A percentile compares a stretch with the other conserved stretches of the same genome.
These are phyloP conservation scores for Serripes groenlandicus DNA, from an alignment of 2,888 invertebrate species.

Conservation along the genomic window DNA sequence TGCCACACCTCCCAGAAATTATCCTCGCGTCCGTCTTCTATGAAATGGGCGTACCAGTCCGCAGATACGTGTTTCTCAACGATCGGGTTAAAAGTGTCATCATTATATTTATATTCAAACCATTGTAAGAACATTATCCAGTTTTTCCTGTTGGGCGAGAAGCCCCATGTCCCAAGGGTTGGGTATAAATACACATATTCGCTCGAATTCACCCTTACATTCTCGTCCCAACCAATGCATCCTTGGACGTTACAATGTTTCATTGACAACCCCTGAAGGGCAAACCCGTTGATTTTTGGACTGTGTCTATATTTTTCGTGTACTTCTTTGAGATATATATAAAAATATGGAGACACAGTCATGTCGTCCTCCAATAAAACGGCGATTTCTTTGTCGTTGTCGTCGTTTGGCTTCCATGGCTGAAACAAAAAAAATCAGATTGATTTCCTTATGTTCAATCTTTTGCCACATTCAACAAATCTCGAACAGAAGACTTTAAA, in stretches of 20 bases:
- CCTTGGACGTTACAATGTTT: conserved; percentile 31
- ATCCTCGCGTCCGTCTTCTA: neutral
- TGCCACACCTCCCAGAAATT: conserved; percentile 21
- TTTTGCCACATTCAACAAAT: too few species aligned
- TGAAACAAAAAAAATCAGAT: neutral
- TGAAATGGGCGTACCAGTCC: conserved; percentile 29
- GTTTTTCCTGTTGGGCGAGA: conserved; percentile 49
- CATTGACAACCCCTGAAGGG: conserved; percentile 42
- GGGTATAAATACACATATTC: conserved; percentile 51
- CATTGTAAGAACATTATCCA: conserved; percentile 44
- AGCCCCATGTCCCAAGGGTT: conserved; percentile 52
- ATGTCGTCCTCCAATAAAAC: conserved; percentile 57
- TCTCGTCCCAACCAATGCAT: neutral
- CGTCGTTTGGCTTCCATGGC: conserved; percentile 33
- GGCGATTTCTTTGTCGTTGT: conserved; percentile 40
- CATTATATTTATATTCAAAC: conserved; percentile 6
- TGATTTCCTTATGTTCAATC: too few species aligned
- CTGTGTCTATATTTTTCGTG: conserved; percentile 46
- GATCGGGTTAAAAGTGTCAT: conserved; percentile 25
- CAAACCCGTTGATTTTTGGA: conserved; percentile 49
- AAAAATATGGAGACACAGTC: conserved; percentile 59
- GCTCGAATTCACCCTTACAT: conserved; percentile 17
- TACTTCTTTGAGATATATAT: conserved; percentile 48
- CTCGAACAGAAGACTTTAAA: too few species aligned
- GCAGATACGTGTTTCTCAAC: conserved; percentile 24